Evolutionary conservation across 2,113 vertebrate species (phyloP).

Genomic region (Barbus barbus): DNA sequence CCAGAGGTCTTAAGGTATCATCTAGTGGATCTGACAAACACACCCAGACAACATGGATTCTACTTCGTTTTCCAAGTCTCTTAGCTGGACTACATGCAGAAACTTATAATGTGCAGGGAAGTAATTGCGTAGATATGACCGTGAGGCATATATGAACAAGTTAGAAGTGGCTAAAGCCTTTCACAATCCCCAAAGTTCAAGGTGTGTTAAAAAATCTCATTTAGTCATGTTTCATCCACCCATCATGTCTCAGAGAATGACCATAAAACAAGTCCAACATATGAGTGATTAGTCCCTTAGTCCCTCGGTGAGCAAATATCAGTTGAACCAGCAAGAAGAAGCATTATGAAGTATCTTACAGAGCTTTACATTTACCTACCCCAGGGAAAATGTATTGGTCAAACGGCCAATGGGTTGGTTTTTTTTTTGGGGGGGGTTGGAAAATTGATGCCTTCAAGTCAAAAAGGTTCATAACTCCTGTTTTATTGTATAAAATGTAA

Average conservation of each 20-base stretch:
- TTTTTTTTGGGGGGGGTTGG: too few relatives aligned
- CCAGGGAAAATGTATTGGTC: background rate
- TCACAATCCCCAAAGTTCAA: background rate
- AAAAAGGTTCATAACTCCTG: too few relatives aligned
- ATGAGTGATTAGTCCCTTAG: background rate
- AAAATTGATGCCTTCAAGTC: too few relatives aligned
- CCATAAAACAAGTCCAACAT: background rate
- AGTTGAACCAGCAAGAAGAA: background rate
- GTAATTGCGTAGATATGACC: too few relatives aligned
- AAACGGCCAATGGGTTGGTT: too few relatives aligned
- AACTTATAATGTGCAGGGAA: too few relatives aligned
- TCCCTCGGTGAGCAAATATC: background rate
- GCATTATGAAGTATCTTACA: background rate
- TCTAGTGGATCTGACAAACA: background rate
- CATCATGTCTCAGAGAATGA: background rate
- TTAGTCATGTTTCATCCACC: background rate
- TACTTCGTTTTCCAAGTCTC: background rate
- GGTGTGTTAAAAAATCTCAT: background rate
- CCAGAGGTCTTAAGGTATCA: conserved; percentile 7
- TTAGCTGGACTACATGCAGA: background rate
- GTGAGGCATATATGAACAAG: background rate
- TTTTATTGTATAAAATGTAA: too few relatives aligned
- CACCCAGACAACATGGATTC: background rate
- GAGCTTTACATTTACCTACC: background rate
- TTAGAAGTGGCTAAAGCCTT: background rate